Evolutionary conservation across 2,888 invertebrate genomes (phyloP), one percentile per base, ranked within the genome.

Genomic region (Ophraella communa): DNA sequence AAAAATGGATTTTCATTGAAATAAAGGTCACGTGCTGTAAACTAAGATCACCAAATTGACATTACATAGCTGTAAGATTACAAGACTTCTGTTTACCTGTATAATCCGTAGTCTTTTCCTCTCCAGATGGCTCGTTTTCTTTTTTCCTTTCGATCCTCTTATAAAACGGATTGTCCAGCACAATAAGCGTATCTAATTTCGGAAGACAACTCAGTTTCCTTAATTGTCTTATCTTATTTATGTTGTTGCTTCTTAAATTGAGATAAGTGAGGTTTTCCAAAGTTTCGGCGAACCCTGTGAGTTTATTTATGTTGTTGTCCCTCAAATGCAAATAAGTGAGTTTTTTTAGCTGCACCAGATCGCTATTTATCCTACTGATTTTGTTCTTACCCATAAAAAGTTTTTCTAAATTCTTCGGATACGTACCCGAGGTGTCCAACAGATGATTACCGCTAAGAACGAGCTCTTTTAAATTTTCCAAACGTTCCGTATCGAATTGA

Each of bases 251-350:
- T 1, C 89, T 78, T 24, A 89, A 70, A 76, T 89, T 89, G 0
- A 89, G 47, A 64, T 88, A 88, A 30, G 77, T 78, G 17, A 89
- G 77, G 64, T 85, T 86, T 4, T 63, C 79, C 35, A 85, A 74
- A 0, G 67, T 72, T 10, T 77, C 74, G 8, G 81, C 75, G 67
- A 89, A 88, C 0, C 88, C 88, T 27, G 85, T 80, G 10, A 89
- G 74, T 44, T 81, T 79, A 52, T 79, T 83, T 63, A 89, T 83
- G 10, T 84, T 85, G 80, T 95, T 95, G 47, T 86, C 85, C 0
- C 93, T 86, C 33, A 94, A 79, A 75, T 94, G 93, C 11, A 95
- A 80, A 17, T 90, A 87, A 65, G 87, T 85, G 64, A 95, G 79
- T 72, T 88, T 87, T 0, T 78, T 76, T 71, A 92, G 82, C 42